Base-by-base conservation (phyloP, 2,113 vertebrate species). In the Anas platyrhynchos region DNA sequence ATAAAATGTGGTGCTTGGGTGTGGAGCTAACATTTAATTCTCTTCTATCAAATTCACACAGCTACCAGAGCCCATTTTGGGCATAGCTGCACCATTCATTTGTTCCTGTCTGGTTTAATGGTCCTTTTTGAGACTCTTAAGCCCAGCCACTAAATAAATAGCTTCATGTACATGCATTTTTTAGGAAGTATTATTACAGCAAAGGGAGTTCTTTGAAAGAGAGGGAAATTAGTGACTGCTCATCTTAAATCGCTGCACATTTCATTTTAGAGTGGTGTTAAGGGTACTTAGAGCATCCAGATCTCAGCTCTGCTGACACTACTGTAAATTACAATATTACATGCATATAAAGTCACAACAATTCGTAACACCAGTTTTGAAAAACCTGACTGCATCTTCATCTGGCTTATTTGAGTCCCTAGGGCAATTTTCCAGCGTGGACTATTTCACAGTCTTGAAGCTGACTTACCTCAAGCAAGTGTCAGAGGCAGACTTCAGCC, bases 111-210 rank as follows among this genome's bases (percentile, higher is more conserved):
- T 56, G 44, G 25, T 74, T 86, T 71, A 78, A 81, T 13, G 23
- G 13, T 65, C 13, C 6, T 38, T 2, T 82, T 65, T 20, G 48
- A 86, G 43, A 67, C 36, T 56, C 91, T n/a, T 32, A 72, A 34
- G n/a, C 38, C 26, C 26, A 52, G 34, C 3, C 12, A 14, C 68
- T 56, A 81, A 75, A 78, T 71, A 81, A 84, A 18, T 17, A 80
- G 50, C 34, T 16, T 9, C 3, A 5, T 32, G 3, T 55, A 16
- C 5, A 4, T 10, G 8, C 1, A 1, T n/a, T 80, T 63, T 54
- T 54, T 75, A 46, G 80, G 54, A 81, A 87, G 26, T 27, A 13
- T 54, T 78, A 56, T 12, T 58, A 41, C 12, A 78, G 44, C 18
- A 81, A 83, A 72, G 32, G 15, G n/a, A 78, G 1, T 48, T 91